Evolutionary conservation across 2,797 vertebrate genomes (phyloP), one percentile per base, ranked within the genome.

Genomic region (Garrulus glandarius): DNA sequence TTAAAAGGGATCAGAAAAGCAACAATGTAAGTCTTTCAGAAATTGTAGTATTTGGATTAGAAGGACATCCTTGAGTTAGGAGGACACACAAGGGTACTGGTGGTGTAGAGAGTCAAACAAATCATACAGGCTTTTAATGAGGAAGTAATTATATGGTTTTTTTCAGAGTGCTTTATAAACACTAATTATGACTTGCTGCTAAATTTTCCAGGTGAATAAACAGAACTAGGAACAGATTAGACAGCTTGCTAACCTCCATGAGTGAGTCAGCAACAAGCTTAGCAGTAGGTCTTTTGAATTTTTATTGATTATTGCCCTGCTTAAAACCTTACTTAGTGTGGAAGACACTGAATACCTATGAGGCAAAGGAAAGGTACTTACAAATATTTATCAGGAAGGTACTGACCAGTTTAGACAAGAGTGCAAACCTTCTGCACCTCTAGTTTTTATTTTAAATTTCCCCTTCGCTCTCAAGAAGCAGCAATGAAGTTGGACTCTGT

Each of bases 141-240:
- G 34, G 34, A 82, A 84, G 7, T 43, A 57, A 69, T 90, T 47
- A 30, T 9, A 53, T 29, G 11, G 1, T 0, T 0, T 69, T 63
- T 81, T 84, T 61, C 76, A 34, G 55, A 76, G 17, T 69, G 53
- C 26, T 79, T 83, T 91, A 67, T 69, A 64, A 87, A 76, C 47
- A 71, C 15, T 79, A 84, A 87, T 84, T 91, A 89, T 89, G 9
- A 41, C 18, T 64, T 77, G 21, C 10, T 63, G 19, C 70, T 84
- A 74, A 79, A 82, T 89, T 92, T 95, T 82, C 74, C 81, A 93
- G 59, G 11, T 91, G 74, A 82, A 70, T 70, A 95, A 94, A 93
- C 70, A 70, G 77, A 93, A 50, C 32, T 82, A 82, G 67, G 30
- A 90, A 70, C 21, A 70, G 67, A 91, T 90, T 44, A 79, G 71